Conservation (phyloP, 2,888 invertebrate species). For the Drosophila anomelani region DNA sequence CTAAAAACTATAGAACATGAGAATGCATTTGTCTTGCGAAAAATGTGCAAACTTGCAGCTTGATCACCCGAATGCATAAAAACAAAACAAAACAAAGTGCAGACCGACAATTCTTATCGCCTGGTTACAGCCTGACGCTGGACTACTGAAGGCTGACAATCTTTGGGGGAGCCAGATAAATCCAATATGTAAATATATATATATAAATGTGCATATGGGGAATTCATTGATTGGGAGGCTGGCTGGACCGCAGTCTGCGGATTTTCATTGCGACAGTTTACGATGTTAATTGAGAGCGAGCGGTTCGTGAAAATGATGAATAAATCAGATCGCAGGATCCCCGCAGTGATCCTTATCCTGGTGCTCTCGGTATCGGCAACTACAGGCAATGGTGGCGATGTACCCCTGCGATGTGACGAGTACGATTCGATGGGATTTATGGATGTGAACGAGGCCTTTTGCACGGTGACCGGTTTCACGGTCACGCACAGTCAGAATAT, state of each 20-base stretch:
- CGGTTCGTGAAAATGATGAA: slow-evolving; percentile 55
- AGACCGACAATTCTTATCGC: slow-evolving; percentile 71
- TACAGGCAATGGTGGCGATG: slow-evolving; percentile 69
- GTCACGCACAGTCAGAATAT: slow-evolving; percentile 83
- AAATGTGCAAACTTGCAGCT: slow-evolving; percentile 7
- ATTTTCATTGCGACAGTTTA: slow-evolving; percentile 46
- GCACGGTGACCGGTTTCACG: slow-evolving; percentile 82
- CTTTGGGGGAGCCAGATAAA: slow-evolving; percentile 17
- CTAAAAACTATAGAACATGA: background rate
- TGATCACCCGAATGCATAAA: slow-evolving; percentile 3
- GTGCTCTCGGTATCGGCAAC: background rate
- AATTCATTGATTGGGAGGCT: slow-evolving; percentile 11
- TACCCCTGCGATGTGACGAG: slow-evolving; percentile 83
- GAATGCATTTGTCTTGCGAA: background rate
- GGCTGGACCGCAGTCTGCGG: slow-evolving; percentile 20
- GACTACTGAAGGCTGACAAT: slow-evolving; percentile 24
- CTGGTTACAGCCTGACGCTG: background rate
- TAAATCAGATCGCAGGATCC: slow-evolving; percentile 4
- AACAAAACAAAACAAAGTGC: slow-evolving; percentile 44
- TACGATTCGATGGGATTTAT: slow-evolving; percentile 81
- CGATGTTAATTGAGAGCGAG: slow-evolving; percentile 31
- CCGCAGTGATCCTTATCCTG: slow-evolving; percentile 13
- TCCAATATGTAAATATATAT: background rate
- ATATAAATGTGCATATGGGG: background rate
- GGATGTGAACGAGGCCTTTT: slow-evolving; percentile 77